Evolutionary conservation across 1,140 invertebrate species (phyloP).

Genomic region (Drosophila chauvacae): DNA sequence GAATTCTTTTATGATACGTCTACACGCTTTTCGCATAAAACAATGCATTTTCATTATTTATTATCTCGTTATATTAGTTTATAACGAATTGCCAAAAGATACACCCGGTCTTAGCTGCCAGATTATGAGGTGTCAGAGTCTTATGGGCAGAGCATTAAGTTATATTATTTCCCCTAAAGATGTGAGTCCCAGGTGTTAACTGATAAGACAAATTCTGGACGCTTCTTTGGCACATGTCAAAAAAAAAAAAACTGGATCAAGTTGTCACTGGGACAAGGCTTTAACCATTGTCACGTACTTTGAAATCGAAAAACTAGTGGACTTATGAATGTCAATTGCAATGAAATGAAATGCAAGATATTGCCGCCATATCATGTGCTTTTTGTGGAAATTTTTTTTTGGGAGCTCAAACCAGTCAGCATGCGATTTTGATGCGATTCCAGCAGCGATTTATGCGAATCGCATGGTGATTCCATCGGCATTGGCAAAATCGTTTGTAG

Average conservation of each 20-base stretch:
- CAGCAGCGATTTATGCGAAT: conserved; percentile 39
- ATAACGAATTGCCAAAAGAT: conserved; percentile 11
- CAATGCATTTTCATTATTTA: not conserved
- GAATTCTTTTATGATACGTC: not conserved
- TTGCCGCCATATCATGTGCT: conserved; percentile 16
- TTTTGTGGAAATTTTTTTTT: conserved; percentile 43
- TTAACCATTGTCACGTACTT: conserved; percentile 36
- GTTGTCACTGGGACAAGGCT: conserved; percentile 23
- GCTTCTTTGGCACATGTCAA: conserved; percentile 43
- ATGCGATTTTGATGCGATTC: conserved; percentile 39
- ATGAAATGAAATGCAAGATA: conserved; percentile 48
- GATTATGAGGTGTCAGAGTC: conserved; percentile 33
- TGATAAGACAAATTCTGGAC: conserved; percentile 29
- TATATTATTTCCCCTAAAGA: conserved; percentile 23
- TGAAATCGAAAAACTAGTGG: conserved; percentile 23
- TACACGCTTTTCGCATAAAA: conserved; percentile 23
- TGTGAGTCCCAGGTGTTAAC: conserved; percentile 1
- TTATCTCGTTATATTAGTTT: conserved; percentile 5
- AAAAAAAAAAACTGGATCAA: conserved; percentile 42
- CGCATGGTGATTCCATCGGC: conserved; percentile 49
- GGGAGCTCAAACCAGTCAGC: conserved; percentile 11
- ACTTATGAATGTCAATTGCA: conserved; percentile 53
- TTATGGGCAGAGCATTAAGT: conserved; percentile 23
- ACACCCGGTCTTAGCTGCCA: not conserved
- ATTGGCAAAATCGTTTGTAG: conserved; percentile 27